Evolutionary conservation across 2,113 vertebrate genomes (phyloP).

Genomic region (Pogonocichla stellata): DNA sequence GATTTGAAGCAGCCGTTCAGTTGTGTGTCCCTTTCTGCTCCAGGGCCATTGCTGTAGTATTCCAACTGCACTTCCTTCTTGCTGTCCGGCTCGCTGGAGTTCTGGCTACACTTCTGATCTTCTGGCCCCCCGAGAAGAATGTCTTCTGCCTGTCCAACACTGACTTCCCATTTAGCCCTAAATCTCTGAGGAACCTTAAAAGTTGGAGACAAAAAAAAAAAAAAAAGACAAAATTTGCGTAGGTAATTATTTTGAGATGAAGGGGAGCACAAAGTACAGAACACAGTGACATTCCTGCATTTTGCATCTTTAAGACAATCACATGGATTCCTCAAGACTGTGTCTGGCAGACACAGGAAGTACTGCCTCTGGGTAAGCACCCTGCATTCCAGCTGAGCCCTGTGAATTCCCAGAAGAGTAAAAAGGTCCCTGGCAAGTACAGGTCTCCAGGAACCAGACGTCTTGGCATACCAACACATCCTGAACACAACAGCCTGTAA

Average conservation of each 20-base stretch:
- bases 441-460: neutral
- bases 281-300: neutral
- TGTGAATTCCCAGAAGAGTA: neutral
- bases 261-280: neutral
- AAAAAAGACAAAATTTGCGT: neutral
- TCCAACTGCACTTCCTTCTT: conserved; percentile 67
- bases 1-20: conserved; percentile 78
- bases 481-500: neutral
- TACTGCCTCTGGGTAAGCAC: neutral
- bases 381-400: neutral
- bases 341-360: neutral
- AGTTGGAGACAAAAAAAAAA: conserved; percentile 12
- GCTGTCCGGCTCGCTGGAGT: conserved; percentile 63
- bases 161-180: conserved; percentile 87
- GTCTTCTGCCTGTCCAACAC: conserved; percentile 88
- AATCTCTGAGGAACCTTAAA: conserved; percentile 90
- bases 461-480: neutral
- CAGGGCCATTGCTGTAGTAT: conserved; percentile 65
- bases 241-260: neutral
- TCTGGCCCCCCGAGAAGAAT: conserved; percentile 78
- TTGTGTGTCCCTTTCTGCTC: conserved; percentile 62
- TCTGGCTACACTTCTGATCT: conserved; percentile 68
- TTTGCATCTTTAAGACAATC: neutral
- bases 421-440: neutral
- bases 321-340: neutral